A percentile compares a stretch with the other conserved stretches of the same genome.
Evolutionary conservation across 2,797 vertebrate species (phyloP).

Genomic region (Macropodus opercularis): DNA sequence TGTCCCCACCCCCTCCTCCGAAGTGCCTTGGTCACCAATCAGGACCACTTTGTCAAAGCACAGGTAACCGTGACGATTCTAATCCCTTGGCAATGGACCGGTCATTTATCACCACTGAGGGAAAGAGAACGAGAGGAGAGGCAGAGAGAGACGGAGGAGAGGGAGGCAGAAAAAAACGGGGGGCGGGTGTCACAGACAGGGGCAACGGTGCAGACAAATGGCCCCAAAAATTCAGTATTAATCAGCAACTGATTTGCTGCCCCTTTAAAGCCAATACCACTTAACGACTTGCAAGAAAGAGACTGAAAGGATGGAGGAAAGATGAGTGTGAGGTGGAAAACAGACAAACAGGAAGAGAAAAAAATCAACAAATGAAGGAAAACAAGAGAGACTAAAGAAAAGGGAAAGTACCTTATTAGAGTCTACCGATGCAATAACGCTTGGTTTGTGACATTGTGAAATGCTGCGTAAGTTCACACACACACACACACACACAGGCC

Average conservation of each 20-base stretch:
- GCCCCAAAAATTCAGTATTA: slow-evolving; percentile 85
- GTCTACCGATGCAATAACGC: slow-evolving; percentile 53
- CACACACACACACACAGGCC: slow-evolving; percentile 41
- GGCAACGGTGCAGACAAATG: slow-evolving; percentile 81
- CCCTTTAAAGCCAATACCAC: slow-evolving; percentile 83
- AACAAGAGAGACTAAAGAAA: slow-evolving; percentile 20
- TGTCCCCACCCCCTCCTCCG: slow-evolving; percentile 26
- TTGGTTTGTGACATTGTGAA: slow-evolving; percentile 60
- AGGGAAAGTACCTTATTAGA: slow-evolving; percentile 44
- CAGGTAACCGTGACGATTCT: slow-evolving; percentile 83
- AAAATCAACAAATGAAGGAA: slow-evolving; percentile 27
- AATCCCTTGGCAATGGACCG: slow-evolving; percentile 78
- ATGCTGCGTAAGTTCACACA: slow-evolving; percentile 67
- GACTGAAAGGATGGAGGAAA: slow-evolving; percentile 31
- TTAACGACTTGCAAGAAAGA: slow-evolving; percentile 67
- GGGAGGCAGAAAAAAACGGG: slow-evolving; percentile 8
- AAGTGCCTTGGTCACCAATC: slow-evolving; percentile 80
- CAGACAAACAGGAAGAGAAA: slow-evolving; percentile 33
- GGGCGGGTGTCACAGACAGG: slow-evolving; percentile 73
- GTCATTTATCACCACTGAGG: slow-evolving; percentile 78
- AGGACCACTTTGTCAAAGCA: slow-evolving; percentile 83
- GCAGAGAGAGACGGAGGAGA: slow-evolving; percentile 35
- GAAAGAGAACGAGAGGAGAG: slow-evolving; percentile 50
- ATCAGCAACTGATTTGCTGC: slow-evolving; percentile 86
- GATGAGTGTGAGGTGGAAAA: slow-evolving; percentile 31